phyloP scores from a whole-genome alignment of 2,797 vertebrate species.

The Schizopygopsis malacanthus region DNA sequence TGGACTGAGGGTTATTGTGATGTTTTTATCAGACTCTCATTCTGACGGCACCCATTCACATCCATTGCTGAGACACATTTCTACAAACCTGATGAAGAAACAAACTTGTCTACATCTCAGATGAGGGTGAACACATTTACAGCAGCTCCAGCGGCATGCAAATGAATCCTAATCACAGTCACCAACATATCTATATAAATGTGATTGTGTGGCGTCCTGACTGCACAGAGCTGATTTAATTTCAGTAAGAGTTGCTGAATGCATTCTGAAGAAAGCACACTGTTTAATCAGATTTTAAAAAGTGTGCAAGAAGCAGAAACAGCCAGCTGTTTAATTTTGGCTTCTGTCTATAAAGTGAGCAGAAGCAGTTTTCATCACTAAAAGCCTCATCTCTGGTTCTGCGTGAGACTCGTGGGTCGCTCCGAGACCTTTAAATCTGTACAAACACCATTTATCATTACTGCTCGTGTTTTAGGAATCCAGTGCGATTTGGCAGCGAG shows the following conservation, averaged over 20 bases:
- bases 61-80: no score
- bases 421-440: slow-evolving; percentile 40
- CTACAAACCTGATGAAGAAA: no score
- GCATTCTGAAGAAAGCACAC: not conserved
- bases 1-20: no score
- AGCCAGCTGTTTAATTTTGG: not conserved
- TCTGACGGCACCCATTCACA: no score
- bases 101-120: no score
- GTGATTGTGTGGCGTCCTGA: not conserved
- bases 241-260: not conserved
- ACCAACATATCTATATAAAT: not conserved
- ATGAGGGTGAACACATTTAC: no score
- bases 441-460: slow-evolving; percentile 55
- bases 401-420: not conserved
- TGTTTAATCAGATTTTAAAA: not conserved
- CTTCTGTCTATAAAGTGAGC: not conserved
- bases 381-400: not conserved
- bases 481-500: slow-evolving; percentile 40
- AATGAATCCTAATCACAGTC: not conserved
- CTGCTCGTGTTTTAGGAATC: slow-evolving; percentile 34
- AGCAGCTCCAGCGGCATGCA: not conserved
- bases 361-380: not conserved
- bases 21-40: no score
- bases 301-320: not conserved
- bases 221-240: not conserved